These are phyloP conservation scores for Myotis daubentonii DNA, from an alignment of 2,797 vertebrate genomes.

Conservation along the genomic window DNA sequence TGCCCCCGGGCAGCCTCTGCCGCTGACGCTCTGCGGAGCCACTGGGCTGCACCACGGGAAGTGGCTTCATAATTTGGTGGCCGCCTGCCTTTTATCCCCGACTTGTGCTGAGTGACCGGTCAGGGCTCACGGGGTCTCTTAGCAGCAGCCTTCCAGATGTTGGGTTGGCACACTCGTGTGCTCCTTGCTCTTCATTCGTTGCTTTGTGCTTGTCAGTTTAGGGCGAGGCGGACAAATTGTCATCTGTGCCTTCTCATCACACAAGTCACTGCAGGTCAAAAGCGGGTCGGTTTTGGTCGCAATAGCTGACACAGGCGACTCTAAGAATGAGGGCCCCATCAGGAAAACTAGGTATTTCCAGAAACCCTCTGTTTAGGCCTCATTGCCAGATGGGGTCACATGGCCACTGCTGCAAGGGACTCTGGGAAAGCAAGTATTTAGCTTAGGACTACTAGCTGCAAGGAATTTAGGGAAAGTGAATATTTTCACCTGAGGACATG, in stretches of 20 bases:
- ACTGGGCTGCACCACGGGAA: not conserved
- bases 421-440: conserved; percentile 53
- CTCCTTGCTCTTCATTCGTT: not conserved
- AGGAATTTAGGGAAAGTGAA: not conserved
- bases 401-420: not conserved
- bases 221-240: not conserved
- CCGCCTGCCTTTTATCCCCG: not conserved
- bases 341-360: not conserved
- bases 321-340: not conserved
- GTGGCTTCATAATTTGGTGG: not conserved
- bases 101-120: not conserved
- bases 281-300: not conserved
- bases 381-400: not conserved
- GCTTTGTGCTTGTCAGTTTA: not conserved
- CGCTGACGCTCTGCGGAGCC: not conserved
- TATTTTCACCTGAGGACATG: conserved; percentile 37
- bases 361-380: not conserved
- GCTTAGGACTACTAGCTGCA: not conserved
- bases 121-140: not conserved
- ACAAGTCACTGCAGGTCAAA: not conserved
- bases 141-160: not conserved
- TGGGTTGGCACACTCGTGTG: not conserved
- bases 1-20: not conserved
- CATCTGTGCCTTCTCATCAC: not conserved
- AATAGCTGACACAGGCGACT: not conserved